Evolutionary conservation across 2,888 invertebrate species (phyloP).

Genomic region (Dryobotodes eremita): DNA sequence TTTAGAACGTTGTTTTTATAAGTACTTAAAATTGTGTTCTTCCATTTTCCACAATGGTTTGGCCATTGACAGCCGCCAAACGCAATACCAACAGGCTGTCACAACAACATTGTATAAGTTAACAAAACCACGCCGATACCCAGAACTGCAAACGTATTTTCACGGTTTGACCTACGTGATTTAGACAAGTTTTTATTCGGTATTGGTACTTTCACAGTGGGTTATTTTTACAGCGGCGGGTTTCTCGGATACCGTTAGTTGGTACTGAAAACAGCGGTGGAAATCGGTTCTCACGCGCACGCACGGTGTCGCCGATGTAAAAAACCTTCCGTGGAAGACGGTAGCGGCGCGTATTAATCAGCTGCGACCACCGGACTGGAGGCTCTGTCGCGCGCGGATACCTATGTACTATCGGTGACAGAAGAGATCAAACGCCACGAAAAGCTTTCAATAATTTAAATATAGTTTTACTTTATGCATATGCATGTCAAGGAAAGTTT

Average conservation of each 20-base stretch:
- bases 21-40: slow-evolving; percentile 13
- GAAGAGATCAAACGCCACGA: background rate
- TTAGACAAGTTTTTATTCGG: slow-evolving; percentile 56
- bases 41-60: slow-evolving; percentile 34
- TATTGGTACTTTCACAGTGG: slow-evolving; percentile 66
- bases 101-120: slow-evolving; percentile 45
- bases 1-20: slow-evolving; percentile 22
- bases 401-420: slow-evolving; percentile 73
- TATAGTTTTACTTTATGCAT: background rate
- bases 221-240: slow-evolving; percentile 52
- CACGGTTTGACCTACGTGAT: slow-evolving; percentile 64
- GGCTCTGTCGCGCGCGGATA: slow-evolving; percentile 50
- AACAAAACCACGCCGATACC: slow-evolving; percentile 58
- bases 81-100: slow-evolving; percentile 59
- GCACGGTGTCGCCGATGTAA: slow-evolving; percentile 76
- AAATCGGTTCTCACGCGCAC: slow-evolving; percentile 88
- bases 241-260: slow-evolving; percentile 66
- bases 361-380: slow-evolving; percentile 73
- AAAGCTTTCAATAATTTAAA: background rate
- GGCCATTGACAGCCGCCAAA: slow-evolving; percentile 41
- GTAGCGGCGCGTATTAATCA: slow-evolving; percentile 85
- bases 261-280: slow-evolving; percentile 65
- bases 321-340: slow-evolving; percentile 76
- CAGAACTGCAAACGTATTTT: slow-evolving; percentile 65
- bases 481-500: background rate